phyloP scores from a whole-genome alignment of 2,113 vertebrate species.

The Saimiri boliviensis region DNA sequence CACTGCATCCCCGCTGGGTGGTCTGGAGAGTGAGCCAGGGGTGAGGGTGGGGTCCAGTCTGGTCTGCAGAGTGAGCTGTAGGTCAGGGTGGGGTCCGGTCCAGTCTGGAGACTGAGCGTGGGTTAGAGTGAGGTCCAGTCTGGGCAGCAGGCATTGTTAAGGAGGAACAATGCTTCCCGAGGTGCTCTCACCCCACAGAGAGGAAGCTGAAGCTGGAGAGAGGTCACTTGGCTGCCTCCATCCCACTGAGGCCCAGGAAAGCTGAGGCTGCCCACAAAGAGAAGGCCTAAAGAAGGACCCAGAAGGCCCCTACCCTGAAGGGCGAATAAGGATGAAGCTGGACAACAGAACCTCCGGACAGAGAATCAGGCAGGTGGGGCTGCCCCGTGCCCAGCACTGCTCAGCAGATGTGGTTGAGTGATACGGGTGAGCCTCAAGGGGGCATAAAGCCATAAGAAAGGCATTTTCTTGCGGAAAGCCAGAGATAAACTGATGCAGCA shows the following conservation, averaged over 20 bases:
- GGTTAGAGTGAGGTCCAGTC: too few relatives aligned
- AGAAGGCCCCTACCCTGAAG: too few relatives aligned
- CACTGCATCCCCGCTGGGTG: accelerated
- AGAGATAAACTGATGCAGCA: background rate
- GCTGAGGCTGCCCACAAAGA: background rate
- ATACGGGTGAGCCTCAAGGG: background rate
- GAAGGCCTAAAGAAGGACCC: background rate
- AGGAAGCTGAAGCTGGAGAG: background rate
- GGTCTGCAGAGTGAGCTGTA: accelerated
- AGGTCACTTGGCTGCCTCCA: background rate
- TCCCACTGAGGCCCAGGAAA: background rate
- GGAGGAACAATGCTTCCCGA: accelerated
- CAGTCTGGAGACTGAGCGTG: accelerated
- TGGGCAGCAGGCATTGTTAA: background rate
- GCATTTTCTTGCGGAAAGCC: background rate
- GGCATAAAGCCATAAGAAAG: accelerated
- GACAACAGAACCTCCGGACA: background rate
- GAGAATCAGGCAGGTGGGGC: too few relatives aligned
- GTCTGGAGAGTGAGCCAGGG: accelerated
- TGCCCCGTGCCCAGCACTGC: background rate
- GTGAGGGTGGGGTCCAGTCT: too few relatives aligned
- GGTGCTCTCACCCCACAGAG: background rate
- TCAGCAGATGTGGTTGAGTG: background rate
- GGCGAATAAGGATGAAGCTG: background rate
- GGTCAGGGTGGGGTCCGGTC: too few relatives aligned